These are phyloP conservation scores for Drosophila fungiperda DNA, from an alignment of 2,888 invertebrate genomes.

Conservation along the genomic window DNA sequence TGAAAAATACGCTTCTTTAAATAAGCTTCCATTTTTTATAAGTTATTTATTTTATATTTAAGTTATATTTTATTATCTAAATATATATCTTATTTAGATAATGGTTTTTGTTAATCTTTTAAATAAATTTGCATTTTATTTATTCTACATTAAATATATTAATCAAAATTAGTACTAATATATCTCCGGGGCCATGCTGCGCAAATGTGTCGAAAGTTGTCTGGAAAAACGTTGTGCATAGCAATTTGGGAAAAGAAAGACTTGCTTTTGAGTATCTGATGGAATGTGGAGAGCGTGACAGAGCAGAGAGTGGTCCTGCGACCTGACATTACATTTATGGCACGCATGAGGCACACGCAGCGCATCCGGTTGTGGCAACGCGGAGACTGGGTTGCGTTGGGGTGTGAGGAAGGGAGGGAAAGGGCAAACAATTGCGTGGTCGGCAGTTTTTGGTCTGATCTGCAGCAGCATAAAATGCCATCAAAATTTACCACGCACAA, in stretches of 20 bases:
- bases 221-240: background rate
- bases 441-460: conserved; percentile 67
- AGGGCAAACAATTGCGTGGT: conserved; percentile 51
- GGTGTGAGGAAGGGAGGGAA: too few relatives aligned
- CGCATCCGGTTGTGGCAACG: background rate
- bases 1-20: background rate
- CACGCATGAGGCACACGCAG: conserved; percentile 35
- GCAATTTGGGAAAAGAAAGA: conserved; percentile 4
- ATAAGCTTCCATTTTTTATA: background rate
- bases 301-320: conserved; percentile 2
- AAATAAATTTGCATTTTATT: background rate
- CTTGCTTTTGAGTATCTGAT: conserved; percentile 3
- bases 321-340: conserved; percentile 51
- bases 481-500: conserved; percentile 65
- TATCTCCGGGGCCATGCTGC: background rate
- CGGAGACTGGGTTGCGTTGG: background rate
- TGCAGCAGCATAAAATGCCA: conserved; percentile 69
- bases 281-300: conserved; percentile 8
- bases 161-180: background rate
- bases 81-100: background rate
- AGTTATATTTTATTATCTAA: background rate
- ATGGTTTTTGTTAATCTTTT: background rate
- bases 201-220: background rate
- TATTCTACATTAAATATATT: background rate
- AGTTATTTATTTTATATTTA: background rate